These are phyloP conservation scores for Anas capensis DNA, from an alignment of 2,797 vertebrate genomes.

Conservation along the genomic window DNA sequence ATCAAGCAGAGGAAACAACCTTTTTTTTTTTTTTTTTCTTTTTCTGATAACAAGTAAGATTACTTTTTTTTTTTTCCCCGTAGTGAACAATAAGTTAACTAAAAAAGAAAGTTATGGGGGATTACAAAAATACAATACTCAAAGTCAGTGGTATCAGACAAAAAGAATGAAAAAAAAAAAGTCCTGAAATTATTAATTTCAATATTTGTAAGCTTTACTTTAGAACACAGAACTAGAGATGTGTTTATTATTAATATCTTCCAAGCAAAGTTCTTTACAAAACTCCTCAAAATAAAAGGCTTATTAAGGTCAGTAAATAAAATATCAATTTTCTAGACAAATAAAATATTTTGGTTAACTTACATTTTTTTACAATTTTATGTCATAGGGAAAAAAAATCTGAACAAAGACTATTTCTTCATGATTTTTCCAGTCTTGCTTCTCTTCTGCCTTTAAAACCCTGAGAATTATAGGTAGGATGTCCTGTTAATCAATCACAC, in stretches of 20 bases:
- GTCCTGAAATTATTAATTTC: not conserved
- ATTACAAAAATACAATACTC: not conserved
- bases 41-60: not conserved
- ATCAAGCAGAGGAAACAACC: not conserved
- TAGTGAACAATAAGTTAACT: not conserved
- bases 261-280: not conserved
- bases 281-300: fast-evolving
- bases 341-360: not conserved
- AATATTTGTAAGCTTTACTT: not conserved
- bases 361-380: not conserved
- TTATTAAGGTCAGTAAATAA: not conserved
- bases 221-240: not conserved
- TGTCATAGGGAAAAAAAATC: not conserved
- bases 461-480: not conserved
- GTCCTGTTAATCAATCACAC: not conserved
- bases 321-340: not conserved
- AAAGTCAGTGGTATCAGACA: not conserved
- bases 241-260: not conserved
- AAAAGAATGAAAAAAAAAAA: not conserved
- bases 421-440: not conserved
- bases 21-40: not conserved
- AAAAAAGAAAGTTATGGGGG: not conserved
- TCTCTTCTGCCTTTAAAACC: not conserved
- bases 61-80: not conserved
- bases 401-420: not conserved